phyloP scores from a whole-genome alignment of 2,888 invertebrate genomes.

The Ennomos fuscantarius region DNA sequence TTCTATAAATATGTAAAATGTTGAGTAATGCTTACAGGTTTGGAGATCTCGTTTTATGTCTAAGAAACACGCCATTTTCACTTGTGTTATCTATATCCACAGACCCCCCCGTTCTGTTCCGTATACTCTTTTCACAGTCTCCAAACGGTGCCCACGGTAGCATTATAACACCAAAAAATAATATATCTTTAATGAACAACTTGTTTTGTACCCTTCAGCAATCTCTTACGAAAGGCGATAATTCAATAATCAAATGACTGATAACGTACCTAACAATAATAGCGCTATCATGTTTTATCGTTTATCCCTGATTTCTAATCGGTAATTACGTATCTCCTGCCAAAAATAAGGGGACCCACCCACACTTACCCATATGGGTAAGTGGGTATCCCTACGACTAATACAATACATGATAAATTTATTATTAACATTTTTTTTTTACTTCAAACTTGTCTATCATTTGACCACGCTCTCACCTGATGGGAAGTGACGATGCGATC shows the following conservation, averaged over 20 bases:
- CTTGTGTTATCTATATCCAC: slow-evolving; percentile 8
- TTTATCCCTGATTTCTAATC: slow-evolving; percentile 22
- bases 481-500: no score
- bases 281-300: slow-evolving; percentile 14
- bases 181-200: slow-evolving; percentile 4
- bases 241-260: slow-evolving; percentile 24
- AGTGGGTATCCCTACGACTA: no score
- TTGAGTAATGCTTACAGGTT: slow-evolving; percentile 12
- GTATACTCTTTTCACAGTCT: slow-evolving; percentile 13
- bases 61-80: slow-evolving; percentile 9
- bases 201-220: slow-evolving; percentile 20
- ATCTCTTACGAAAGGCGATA: slow-evolving; percentile 32
- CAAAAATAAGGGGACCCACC: neutral
- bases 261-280: slow-evolving; percentile 15
- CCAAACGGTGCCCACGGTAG: slow-evolving; percentile 10
- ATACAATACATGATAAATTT: no score
- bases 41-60: slow-evolving; percentile 15
- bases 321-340: slow-evolving; percentile 3
- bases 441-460: no score
- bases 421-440: no score
- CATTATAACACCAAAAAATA: slow-evolving; percentile 18
- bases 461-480: no score
- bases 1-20: no score
- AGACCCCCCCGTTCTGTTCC: slow-evolving; percentile 8
- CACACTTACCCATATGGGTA: no score